Evolutionary conservation across 2,888 invertebrate genomes (phyloP), one percentile per base, ranked within the genome.

Genomic region (Panopea generosa): DNA sequence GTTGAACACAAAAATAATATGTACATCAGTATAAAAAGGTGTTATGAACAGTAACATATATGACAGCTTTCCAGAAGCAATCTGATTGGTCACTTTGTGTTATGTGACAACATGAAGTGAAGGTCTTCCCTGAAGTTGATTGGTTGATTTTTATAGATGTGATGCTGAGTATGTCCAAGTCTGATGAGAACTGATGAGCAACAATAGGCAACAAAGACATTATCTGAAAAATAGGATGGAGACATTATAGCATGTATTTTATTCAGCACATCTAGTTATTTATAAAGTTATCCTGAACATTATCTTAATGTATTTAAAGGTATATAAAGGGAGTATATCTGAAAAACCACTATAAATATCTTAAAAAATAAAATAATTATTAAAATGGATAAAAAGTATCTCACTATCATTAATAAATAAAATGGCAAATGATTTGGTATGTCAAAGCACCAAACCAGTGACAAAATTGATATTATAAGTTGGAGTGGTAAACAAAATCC

Each of bases 111-210:
- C 77, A 77, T 81, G 72, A 69, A 80, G 69, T 80, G 72, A 80
- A 80, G 56, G 53, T 72, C 62, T 74, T 77, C 81, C 81, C 77
- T 77, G 77, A 81, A 81, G 74, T 77, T 81, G 81, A 81, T 81
- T 81, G 81, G 81, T 62, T 77, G 81, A 66, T 67, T 77, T 68
- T 68, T 65, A 67, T 60, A 76, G 70, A 77, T 66, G 77, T 24
- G n/a, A 56, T 56, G 56, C 45, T 55, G 65, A 70, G 66, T 69
- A 52, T 66, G 50, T 66, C 11, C 60, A 56, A 53, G 69, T 57
- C 55, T 56, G 52, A 72, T 69, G 67, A 70, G 66, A 68, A 68
- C 66, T 60, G 76, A 80, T 80, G 80, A 80, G 80, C 80, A 80
- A 80, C 73, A 59, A 47, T 67, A 67, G 73, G 53, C 69, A 50